Percentiles rank a stretch among this genome's conserved stretches.
Conservation (phyloP, 1,140 invertebrate species). For the Temnothorax curvispinosus region DNA sequence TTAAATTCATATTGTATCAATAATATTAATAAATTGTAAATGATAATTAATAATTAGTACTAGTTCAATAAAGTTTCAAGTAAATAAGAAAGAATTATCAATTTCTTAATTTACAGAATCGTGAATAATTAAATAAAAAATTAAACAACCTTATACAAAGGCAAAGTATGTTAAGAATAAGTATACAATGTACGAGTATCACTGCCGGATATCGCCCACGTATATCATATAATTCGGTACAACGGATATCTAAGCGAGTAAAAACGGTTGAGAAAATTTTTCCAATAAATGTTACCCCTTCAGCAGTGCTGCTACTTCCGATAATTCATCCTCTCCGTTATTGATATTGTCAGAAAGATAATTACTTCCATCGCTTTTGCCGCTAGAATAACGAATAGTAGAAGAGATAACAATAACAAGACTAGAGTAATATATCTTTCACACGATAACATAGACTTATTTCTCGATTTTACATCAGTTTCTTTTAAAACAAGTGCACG, state of each 20-base stretch:
- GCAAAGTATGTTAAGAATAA: background rate
- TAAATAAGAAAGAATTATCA: background rate
- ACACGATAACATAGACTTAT: background rate
- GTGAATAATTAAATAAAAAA: background rate
- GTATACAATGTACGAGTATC: background rate
- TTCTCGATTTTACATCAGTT: background rate
- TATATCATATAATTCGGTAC: constrained; percentile 41
- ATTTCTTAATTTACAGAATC: background rate
- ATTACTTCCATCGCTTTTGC: constrained; percentile 22
- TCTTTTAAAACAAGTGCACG: background rate
- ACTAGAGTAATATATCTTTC: constrained; percentile 5
- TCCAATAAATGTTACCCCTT: constrained; percentile 48
- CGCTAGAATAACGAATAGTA: constrained; percentile 18
- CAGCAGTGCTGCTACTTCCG: background rate
- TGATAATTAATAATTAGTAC: background rate
- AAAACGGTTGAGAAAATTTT: constrained; percentile 35
- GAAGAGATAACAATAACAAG: constrained; percentile 33
- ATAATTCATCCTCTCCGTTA: constrained; percentile 46
- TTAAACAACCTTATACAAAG: background rate
- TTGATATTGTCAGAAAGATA: constrained; percentile 45
- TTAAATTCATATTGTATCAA: background rate
- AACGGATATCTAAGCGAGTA: background rate
- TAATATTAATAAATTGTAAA: background rate
- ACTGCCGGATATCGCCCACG: background rate
- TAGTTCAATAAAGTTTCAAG: background rate